These are phyloP conservation scores for Boulengeromyrus knoepffleri DNA, from an alignment of 2,113 vertebrate genomes.

Conservation along the genomic window DNA sequence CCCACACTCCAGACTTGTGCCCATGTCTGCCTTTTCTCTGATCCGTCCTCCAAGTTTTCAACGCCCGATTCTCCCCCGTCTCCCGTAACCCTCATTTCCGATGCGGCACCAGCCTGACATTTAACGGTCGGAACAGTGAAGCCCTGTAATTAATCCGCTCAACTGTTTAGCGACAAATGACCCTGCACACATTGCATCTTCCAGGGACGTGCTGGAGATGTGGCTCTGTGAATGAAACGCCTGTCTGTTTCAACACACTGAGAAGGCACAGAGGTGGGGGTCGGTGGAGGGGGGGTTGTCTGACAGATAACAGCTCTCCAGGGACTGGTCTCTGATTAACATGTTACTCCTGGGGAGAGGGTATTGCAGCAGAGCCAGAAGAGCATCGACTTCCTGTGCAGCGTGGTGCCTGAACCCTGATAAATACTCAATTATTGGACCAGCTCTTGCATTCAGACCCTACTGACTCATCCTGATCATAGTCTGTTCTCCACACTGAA, in stretches of 20 bases:
- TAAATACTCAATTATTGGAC: slow-evolving; percentile 1
- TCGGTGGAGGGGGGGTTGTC: neutral
- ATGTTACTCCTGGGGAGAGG: neutral
- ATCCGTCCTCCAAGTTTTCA: neutral
- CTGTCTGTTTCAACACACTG: neutral
- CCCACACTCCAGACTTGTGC: neutral
- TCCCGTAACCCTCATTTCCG: neutral
- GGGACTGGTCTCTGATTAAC: neutral
- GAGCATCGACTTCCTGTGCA: neutral
- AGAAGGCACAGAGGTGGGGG: neutral
- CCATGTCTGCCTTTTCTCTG: neutral
- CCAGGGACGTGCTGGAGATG: neutral
- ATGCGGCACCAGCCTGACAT: neutral
- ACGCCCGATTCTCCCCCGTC: neutral
- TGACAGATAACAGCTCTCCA: neutral
- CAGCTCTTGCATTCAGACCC: neutral
- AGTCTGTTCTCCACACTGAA: neutral
- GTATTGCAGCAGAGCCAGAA: neutral
- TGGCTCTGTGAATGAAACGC: neutral
- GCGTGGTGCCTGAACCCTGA: neutral
- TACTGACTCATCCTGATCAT: neutral
- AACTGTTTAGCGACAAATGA: neutral
- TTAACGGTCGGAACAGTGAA: neutral
- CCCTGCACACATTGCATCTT: neutral
- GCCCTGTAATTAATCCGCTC: neutral